Conservation (phyloP, 92 coral and sea anemone genomes). For the Siderastrea radians region DNA sequence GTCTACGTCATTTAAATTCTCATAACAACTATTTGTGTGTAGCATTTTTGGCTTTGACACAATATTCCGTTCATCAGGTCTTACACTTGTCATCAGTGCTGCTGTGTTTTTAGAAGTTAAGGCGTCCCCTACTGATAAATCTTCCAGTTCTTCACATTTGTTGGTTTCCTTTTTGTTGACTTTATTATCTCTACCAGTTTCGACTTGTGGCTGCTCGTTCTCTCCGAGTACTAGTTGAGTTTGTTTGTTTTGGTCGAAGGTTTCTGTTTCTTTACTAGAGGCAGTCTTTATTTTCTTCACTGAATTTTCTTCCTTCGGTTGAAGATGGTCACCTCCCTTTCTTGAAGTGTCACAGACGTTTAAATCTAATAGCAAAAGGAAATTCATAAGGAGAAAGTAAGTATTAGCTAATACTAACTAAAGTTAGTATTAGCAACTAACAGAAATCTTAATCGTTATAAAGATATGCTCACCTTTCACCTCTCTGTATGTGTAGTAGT, state of each 20-base stretch:
- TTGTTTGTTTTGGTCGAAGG: neutral
- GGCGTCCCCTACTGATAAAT: neutral
- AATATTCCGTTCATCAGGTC: neutral
- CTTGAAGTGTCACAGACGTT: neutral
- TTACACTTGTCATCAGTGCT: neutral
- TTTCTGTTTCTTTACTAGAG: neutral
- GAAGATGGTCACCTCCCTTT: neutral
- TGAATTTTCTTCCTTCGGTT: neutral
- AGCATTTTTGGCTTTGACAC: neutral
- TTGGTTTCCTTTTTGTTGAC: neutral
- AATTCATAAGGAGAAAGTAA: no score
- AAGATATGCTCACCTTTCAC: neutral
- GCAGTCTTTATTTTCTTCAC: neutral
- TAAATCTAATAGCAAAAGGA: neutral
- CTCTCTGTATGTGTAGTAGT: neutral
- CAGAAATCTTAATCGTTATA: neutral
- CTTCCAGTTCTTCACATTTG: neutral
- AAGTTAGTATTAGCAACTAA: neutral
- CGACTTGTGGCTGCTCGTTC: neutral
- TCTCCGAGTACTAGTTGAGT: neutral
- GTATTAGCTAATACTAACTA: neutral
- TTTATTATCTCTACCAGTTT: neutral
- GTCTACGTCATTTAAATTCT: neutral
- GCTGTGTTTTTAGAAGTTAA: neutral
- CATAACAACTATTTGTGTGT: no score